Base-by-base conservation (phyloP, 1,140 invertebrate species). In the Bombyx mori region DNA sequence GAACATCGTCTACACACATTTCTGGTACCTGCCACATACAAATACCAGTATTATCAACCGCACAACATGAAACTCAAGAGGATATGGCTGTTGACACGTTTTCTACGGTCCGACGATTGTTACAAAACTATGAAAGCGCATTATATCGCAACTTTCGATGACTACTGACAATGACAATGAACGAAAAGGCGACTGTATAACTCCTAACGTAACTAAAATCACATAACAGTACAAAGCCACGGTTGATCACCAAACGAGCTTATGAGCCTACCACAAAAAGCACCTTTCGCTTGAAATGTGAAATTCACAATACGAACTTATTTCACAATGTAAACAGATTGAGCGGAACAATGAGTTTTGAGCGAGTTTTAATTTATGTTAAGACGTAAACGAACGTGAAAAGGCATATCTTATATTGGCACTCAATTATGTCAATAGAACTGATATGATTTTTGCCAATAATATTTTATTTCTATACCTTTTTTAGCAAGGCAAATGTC, bases 31-130 rank as follows among this genome's bases (percentile, higher is more conserved):
- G 58, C 52, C 56, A 68, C 26, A 64, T 60, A 59, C 60, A 63
- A 63, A 46, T 0, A 52, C n/a, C 48, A 22, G 12, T 49, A 49
- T 49, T 9, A 49, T 49, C 48, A 49, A 7, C 12, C n/a, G 48
- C 22, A 49, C 12, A 49, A 18, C 48, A 22, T 22, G 22, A 49
- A 49, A 49, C 48, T 68, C 68, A 63, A 51, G 58, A 73, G 72
- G 73, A 70, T 73, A 68, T 65, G 67, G 60, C 53, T 72, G 66
- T 75, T 84, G 82, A 85, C 83, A 86, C 79, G 73, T 73, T 83
- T 86, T 85, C 77, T 75, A 86, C 82, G 83, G 73, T 86, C 80
- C 77, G 79, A 78, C 77, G 80, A 79, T 71, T 72, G 69, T 86
- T 86, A 77, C 83, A 86, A 86, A 86, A 85, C 71, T 77, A 65